These are phyloP conservation scores for Mimas tiliae DNA, from an alignment of 2,888 invertebrate genomes.

Conservation along the genomic window DNA sequence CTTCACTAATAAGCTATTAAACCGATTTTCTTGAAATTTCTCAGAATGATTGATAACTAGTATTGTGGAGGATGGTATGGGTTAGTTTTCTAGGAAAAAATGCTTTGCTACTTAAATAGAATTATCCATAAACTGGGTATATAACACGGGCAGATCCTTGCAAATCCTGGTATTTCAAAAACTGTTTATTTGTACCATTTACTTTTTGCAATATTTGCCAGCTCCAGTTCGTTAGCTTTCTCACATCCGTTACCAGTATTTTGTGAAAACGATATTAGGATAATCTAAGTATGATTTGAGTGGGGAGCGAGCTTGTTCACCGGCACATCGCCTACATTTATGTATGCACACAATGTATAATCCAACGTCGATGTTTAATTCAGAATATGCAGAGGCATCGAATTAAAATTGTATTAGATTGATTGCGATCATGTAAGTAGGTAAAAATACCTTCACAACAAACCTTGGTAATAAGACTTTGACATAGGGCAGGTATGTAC, in stretches of 20 bases:
- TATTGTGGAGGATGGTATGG: too few species aligned
- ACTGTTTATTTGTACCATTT: neutral
- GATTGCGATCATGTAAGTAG: neutral
- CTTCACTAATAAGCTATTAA: too few species aligned
- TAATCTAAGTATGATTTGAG: conserved; percentile 72
- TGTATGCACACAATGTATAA: conserved; percentile 13
- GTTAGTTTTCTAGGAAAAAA: too few species aligned
- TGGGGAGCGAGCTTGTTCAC: conserved; percentile 47
- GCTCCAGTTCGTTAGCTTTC: conserved; percentile 39
- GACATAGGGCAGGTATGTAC: neutral
- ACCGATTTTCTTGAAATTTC: too few species aligned
- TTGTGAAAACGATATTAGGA: conserved; percentile 62
- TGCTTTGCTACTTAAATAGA: too few species aligned
- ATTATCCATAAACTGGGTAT: too few species aligned
- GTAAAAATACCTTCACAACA: neutral
- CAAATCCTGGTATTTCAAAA: too few species aligned
- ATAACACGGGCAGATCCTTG: too few species aligned
- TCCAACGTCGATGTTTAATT: neutral
- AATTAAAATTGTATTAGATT: conserved; percentile 6
- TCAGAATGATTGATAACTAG: too few species aligned
- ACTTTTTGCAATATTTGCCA: conserved; percentile 30
- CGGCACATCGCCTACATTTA: conserved; percentile 5
- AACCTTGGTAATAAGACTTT: neutral
- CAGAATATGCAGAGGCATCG: neutral
- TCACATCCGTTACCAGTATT: conserved; percentile 36